These are phyloP conservation scores for Pogona vitticeps DNA, from an alignment of 2,113 vertebrate genomes.

Conservation along the genomic window DNA sequence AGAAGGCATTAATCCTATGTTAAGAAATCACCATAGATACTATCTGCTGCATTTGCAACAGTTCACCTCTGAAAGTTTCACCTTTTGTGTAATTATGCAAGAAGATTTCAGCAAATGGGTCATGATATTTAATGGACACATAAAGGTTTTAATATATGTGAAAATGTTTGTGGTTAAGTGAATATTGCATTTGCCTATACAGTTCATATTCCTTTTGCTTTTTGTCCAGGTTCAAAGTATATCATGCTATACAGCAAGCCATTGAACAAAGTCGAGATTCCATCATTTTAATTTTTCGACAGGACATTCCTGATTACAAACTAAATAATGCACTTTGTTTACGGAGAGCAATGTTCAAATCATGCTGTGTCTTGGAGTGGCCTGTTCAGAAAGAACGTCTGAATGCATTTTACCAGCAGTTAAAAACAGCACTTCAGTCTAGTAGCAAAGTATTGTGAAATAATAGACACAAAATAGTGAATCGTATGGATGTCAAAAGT, in stretches of 20 bases:
- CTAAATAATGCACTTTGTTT: constrained; percentile 85
- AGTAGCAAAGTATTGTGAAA: constrained; percentile 75
- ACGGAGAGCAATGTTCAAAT: constrained; percentile 90
- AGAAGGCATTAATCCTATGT: too few relatives aligned
- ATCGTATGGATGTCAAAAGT: neutral
- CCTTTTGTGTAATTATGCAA: too few relatives aligned
- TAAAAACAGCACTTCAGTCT: constrained; percentile 86
- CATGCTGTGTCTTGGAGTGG: constrained; percentile 88
- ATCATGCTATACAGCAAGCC: constrained; percentile 90
- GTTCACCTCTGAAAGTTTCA: neutral
- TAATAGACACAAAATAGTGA: neutral
- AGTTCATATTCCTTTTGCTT: constrained; percentile 24
- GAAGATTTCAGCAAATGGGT: neutral
- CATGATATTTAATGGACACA: neutral
- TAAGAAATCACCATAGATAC: too few relatives aligned
- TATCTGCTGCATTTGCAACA: too few relatives aligned
- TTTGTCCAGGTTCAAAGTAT: constrained; percentile 86
- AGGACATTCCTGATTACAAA: constrained; percentile 90
- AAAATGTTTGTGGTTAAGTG: neutral
- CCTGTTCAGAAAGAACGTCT: constrained; percentile 85
- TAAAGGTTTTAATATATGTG: neutral
- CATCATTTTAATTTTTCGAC: constrained; percentile 89
- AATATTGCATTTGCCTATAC: neutral
- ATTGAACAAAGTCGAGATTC: constrained; percentile 91
- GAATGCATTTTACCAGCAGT: constrained; percentile 84